These are phyloP conservation scores for Dascyllus trimaculatus DNA, from an alignment of 2,113 vertebrate genomes.

Conservation along the genomic window DNA sequence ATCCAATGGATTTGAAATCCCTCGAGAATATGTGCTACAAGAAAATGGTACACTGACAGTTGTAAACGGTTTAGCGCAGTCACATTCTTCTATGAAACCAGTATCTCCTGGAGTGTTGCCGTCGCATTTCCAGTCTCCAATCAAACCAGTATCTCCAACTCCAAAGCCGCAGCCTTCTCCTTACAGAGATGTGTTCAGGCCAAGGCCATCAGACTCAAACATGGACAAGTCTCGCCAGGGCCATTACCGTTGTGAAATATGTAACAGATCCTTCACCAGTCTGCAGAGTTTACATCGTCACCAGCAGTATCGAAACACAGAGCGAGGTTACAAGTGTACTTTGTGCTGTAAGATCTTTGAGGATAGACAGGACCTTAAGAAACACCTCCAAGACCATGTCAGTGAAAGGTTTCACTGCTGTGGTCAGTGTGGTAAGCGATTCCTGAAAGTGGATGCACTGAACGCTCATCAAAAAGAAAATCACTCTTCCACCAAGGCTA, in stretches of 20 bases:
- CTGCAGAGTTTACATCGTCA: constrained; percentile 82
- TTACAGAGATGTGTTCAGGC: constrained; percentile 51
- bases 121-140: constrained; percentile 54
- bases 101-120: constrained; percentile 69
- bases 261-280: constrained; percentile 81
- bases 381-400: constrained; percentile 81
- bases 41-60: constrained; percentile 86
- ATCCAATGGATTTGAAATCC: constrained; percentile 81
- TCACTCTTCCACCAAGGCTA: constrained; percentile 47
- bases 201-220: constrained; percentile 57
- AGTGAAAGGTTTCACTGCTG: constrained; percentile 83
- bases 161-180: constrained; percentile 30
- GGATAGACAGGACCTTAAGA: constrained; percentile 76
- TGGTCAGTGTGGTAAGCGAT: constrained; percentile 84
- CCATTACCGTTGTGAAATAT: constrained; percentile 82
- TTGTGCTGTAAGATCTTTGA: constrained; percentile 84
- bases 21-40: constrained; percentile 85
- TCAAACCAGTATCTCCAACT: constrained; percentile 64
- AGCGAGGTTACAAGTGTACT: constrained; percentile 84
- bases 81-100: constrained; percentile 68
- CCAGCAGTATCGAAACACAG: constrained; percentile 83
- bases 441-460: constrained; percentile 81
- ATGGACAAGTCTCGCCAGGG: constrained; percentile 61
- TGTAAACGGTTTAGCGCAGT: constrained; percentile 75
- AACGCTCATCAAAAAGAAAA: constrained; percentile 82